phyloP scores from a whole-genome alignment of 2,888 invertebrate species.

The Desoria tigrina region DNA sequence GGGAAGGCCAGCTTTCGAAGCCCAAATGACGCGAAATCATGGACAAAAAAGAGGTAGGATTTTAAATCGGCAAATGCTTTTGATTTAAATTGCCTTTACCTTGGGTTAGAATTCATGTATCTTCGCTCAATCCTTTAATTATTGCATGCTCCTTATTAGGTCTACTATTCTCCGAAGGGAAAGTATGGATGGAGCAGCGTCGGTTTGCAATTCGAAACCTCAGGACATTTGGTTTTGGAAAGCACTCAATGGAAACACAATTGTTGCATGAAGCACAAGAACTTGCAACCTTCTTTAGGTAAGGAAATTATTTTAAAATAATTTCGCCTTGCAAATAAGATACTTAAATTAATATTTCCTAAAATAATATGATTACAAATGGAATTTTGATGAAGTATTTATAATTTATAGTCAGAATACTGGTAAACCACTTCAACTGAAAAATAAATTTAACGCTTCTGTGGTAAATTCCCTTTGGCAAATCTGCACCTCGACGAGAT shows the following conservation, averaged over 20 bases:
- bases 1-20: conserved; percentile 51
- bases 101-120: too few species aligned
- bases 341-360: not conserved
- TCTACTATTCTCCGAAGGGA: conserved; percentile 49
- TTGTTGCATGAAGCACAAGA: conserved; percentile 49
- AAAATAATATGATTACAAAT: too few species aligned
- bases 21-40: conserved; percentile 50
- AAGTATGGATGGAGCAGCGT: conserved; percentile 49
- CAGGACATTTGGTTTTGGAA: conserved; percentile 50
- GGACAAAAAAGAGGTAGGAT: conserved; percentile 47
- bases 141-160: conserved; percentile 25
- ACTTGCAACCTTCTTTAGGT: conserved; percentile 47
- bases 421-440: conserved; percentile 47
- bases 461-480: conserved; percentile 52
- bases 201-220: conserved; percentile 46
- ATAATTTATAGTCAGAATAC: conserved; percentile 45
- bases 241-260: conserved; percentile 47
- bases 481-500: conserved; percentile 47
- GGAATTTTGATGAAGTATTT: too few species aligned
- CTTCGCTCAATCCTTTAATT: too few species aligned
- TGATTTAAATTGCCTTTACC: too few species aligned
- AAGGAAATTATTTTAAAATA: conserved; percentile 9
- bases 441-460: conserved; percentile 49
- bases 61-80: not conserved
- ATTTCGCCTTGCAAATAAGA: not conserved